These are phyloP conservation scores for crab-eating macaque (Macaca fascicularis) DNA, from an alignment of 2,113 vertebrate genomes.

Conservation along the genomic window T2T-MFA8v1.1 NC_088376.1:47131501-47132000, in stretches of 20 bases:
- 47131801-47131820: no score
- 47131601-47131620: background rate
- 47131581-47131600: background rate
- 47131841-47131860: no score
- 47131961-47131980: no score
- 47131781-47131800: no score
- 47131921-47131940: no score
- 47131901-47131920: no score
- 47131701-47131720: background rate
- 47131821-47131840: no score
- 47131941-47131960: no score
- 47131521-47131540: background rate
- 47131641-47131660: background rate
- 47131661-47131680: background rate
- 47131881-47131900: no score
- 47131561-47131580: background rate
- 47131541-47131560: background rate
- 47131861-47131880: no score
- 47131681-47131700: background rate
- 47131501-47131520: background rate
- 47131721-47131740: background rate
- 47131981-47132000: no score
- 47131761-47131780: no score
- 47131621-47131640: background rate
- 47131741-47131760: background rate